Percentiles rank a stretch among this genome's conserved stretches.
Evolutionary conservation across 2,888 invertebrate species (phyloP).

Genomic region (Lasioglossum pauxillum): DNA sequence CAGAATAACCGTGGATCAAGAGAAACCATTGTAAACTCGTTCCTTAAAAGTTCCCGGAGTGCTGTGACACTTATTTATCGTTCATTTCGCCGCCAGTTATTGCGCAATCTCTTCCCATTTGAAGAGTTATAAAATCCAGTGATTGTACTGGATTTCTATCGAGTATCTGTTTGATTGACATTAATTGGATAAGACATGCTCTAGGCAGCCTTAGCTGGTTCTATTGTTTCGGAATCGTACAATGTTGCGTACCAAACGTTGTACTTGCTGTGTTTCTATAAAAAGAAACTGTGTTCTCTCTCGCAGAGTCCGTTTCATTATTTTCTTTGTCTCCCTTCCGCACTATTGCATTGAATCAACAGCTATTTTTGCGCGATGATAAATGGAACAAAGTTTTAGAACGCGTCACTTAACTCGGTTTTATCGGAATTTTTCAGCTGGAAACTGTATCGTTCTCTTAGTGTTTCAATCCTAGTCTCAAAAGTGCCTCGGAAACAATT

Average conservation of each 20-base stretch:
- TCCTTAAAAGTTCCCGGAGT: not conserved
- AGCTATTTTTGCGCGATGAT: not conserved
- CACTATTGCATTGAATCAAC: not conserved
- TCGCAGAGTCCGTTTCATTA: not conserved
- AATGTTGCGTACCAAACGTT: conserved; percentile 6
- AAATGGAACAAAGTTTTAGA: not conserved
- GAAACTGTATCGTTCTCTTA: not conserved
- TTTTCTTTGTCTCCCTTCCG: not conserved
- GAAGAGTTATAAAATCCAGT: conserved; percentile 7
- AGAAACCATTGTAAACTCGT: not conserved
- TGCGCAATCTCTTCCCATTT: not conserved
- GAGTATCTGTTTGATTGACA: conserved; percentile 8
- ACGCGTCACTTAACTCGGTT: not conserved
- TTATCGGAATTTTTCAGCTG: not conserved
- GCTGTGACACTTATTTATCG: not conserved
- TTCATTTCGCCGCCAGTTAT: not conserved
- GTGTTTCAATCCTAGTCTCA: not conserved
- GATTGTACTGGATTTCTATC: conserved; percentile 11
- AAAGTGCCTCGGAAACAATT: not conserved
- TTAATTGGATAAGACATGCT: conserved; percentile 17
- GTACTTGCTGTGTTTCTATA: not conserved
- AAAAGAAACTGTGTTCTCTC: not conserved
- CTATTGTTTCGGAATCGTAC: conserved; percentile 2
- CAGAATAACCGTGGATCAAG: not conserved
- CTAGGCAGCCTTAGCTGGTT: not conserved